Base-by-base conservation (phyloP, 2,888 invertebrate genomes). In the Drosophila anomelani region DNA sequence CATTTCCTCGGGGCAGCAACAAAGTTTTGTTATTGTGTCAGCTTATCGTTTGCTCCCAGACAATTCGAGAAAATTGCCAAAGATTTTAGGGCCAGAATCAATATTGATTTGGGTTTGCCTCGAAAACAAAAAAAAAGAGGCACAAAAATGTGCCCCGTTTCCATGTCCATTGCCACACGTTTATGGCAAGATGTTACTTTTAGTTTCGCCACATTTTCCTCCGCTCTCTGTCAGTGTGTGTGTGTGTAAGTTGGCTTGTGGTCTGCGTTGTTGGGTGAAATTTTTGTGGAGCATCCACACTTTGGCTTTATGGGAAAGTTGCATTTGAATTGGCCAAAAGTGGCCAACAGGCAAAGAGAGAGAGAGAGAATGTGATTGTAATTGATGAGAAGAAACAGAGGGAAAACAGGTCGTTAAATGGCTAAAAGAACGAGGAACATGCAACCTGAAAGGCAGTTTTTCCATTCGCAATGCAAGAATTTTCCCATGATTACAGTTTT, bases 281-380 rank as follows among this genome's bases (percentile, higher is more conserved):
- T 70, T 70, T 57, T 54, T 70, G 47, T 60, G 59, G 60, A 56
- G 60, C 54, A 68, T 49, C 68, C 43, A 56, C 51, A 53, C 34
- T 57, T 69, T 57, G 56, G 68, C 64, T 67, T 68, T 68, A 68
- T 68, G 68, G 68, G 68, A 68, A 68, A 68, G 68, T 68, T 56
- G 68, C 68, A 56, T 68, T 56, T 66, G 64, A 66, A 66, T 64
- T 66, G 64, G 64, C 43, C 64, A 66, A 66, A 66, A 66, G 64
- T 64, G 64, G 64, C 64, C 64, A n/a, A 51, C 20, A 29, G 58
- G 58, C 54, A 68, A 6, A 29, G 6, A 47, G 3, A 46, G 0
- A 32, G 17, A 12, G 49, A 51, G 51, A 51, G 51, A 68, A 49
- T 68, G 36, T 49, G 69, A 47, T 49, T 44, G 69, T 68, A 68